Base-by-base conservation (phyloP, 2,797 vertebrate species). In the Pyrocephalus nanus region DNA sequence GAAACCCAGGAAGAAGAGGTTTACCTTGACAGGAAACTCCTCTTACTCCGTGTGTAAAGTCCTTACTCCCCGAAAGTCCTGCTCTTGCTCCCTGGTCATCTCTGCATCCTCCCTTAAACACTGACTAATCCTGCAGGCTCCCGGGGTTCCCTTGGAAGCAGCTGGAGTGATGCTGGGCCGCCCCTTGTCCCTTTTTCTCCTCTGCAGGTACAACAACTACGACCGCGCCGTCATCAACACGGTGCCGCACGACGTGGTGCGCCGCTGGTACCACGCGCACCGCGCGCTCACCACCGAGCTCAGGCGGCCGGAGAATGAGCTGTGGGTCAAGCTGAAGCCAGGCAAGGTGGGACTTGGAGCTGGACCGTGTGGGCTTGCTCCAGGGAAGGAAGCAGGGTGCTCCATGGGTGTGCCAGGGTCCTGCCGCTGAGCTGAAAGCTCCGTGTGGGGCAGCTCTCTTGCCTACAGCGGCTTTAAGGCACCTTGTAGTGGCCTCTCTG, bases 281-380 rank as follows among this genome's bases (percentile, higher is more conserved):
- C 98, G 98, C 38, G 96, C 98, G 26, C 97, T 99, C 92, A 99
- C 99, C 18, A 18, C 96, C 4, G 98, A 99, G 85, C 97, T 99
- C 40, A 97, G 99, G 95, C 97, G 96, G 32, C 98, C 99, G 1
- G 98, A 99, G 84, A 99, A 99, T 8, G 99, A 99, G 90, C 98
- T 99, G 29, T 99, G 99, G 99, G 98, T 99, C 86, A 99, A 99
- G 97, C 98, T 99, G 85, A 99, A 98, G 83, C 99, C 99, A 1
- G 99, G 99, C 50, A 99, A 98, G 97, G 99, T 99, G 97, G 45
- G 93, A 3, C 60, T n/a, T 8, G 23, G 85, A 16, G 91, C 55
- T 81, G 50, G n/a, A 30, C 18, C 4, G 2, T 3, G 7, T 30
- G 34, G 48, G 38, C 19, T 17, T 43, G 42, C 2, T 11, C 7